Conservation (phyloP, 2,888 invertebrate genomes). For the Maniola hyperantus region DNA sequence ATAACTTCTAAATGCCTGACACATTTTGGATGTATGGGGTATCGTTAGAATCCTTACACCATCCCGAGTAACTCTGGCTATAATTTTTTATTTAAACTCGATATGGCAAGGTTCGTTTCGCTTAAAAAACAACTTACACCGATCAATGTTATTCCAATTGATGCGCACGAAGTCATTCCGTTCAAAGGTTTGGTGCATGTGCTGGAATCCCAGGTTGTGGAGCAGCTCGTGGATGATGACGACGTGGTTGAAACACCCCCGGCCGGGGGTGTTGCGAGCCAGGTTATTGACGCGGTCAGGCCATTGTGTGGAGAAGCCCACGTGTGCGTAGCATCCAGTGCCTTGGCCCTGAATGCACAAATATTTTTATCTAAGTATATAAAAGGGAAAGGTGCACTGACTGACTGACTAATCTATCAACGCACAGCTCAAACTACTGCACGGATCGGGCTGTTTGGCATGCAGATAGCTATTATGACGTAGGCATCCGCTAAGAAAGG, state of each 20-base stretch:
- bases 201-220: constrained; percentile 73
- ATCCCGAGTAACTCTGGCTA: no score
- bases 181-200: constrained; percentile 72
- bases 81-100: no score
- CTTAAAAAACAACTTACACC: not conserved
- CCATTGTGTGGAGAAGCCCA: constrained; percentile 61
- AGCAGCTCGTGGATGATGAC: constrained; percentile 89
- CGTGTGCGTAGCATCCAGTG: constrained; percentile 66
- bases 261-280: constrained; percentile 64
- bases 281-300: constrained; percentile 79
- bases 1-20: no score
- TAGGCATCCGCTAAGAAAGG: no score
- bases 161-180: constrained; percentile 84
- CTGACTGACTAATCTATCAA: no score
- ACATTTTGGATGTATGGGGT: no score
- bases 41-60: no score
- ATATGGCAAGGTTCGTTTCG: not conserved
- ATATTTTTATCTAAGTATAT: no score
- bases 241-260: constrained; percentile 83
- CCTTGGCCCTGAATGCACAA: constrained; percentile 51
- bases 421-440: no score
- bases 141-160: constrained; percentile 84
- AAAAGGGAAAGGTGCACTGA: no score
- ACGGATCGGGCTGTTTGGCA: no score
- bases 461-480: no score